phyloP scores from a whole-genome alignment of 2,888 invertebrate species.

The Crocallis elinguaria region DNA sequence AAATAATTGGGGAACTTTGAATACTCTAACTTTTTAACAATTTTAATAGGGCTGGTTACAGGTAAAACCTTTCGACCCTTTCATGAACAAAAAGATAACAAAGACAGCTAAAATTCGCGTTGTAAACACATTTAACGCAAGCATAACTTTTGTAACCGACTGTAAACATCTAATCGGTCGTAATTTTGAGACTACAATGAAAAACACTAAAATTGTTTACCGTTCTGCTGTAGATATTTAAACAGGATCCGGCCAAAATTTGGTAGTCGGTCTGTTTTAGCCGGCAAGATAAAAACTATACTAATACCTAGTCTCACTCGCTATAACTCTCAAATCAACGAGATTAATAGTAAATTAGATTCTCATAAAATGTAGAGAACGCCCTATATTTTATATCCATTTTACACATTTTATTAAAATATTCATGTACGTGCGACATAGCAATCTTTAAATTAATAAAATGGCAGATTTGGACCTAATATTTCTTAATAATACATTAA shows the following conservation, averaged over 20 bases:
- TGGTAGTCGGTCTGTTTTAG: background rate
- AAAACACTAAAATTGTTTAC: slow-evolving; percentile 66
- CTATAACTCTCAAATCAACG: no score
- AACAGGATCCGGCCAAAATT: background rate
- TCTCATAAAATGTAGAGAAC: no score
- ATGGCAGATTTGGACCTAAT: no score
- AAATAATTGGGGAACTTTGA: no score
- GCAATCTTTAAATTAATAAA: no score
- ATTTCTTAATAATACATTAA: no score
- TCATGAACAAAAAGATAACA: slow-evolving; percentile 2
- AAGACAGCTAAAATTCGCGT: slow-evolving; percentile 6
- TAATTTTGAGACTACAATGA: slow-evolving; percentile 53
- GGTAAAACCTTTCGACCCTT: background rate
- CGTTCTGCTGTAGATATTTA: slow-evolving; percentile 36
- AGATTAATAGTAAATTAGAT: no score
- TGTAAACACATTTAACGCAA: slow-evolving; percentile 36
- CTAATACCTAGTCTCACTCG: background rate
- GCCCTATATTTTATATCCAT: no score
- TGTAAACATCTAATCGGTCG: slow-evolving; percentile 52
- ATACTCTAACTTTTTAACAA: no score
- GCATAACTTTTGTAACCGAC: slow-evolving; percentile 44
- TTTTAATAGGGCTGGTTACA: background rate
- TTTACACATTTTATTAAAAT: no score
- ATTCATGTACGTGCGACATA: no score
- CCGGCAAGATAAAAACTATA: background rate